Percentiles rank a stretch among this genome's conserved stretches.
These are phyloP conservation scores for Apogon talboti DNA, from an alignment of 2,797 vertebrate genomes.

Conservation along the genomic window DNA sequence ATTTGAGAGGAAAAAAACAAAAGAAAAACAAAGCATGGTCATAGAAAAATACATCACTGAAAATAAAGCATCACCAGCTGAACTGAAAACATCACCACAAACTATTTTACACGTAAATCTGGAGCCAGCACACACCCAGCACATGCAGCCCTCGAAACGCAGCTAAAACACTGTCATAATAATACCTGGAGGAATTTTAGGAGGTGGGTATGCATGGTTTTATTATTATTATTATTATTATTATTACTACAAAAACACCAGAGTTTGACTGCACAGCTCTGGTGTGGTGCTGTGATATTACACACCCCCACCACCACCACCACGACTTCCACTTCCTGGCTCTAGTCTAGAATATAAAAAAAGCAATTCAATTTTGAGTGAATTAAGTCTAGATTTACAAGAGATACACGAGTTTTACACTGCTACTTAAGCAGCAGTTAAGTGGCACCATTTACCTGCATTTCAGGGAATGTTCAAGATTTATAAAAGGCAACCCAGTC, in stretches of 20 bases:
- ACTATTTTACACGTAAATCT: conserved; percentile 79
- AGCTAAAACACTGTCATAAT: conserved; percentile 77
- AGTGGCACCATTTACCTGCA: conserved; percentile 35
- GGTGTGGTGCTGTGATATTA: conserved; percentile 56
- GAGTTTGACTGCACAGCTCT: conserved; percentile 66
- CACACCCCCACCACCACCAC: conserved; percentile 45
- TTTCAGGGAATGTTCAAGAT: conserved; percentile 53
- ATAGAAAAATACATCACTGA: conserved; percentile 82
- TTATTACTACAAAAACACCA: conserved; percentile 59
- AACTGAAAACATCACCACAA: conserved; percentile 83
- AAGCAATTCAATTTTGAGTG: conserved; percentile 32
- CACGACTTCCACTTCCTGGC: conserved; percentile 66
- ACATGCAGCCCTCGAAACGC: conserved; percentile 80
- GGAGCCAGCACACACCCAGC: conserved; percentile 77
- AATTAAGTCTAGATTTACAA: conserved; percentile 30
- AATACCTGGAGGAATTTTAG: conserved; percentile 67
- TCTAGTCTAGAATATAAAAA: conserved; percentile 39
- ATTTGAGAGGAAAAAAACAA: conserved; percentile 75
- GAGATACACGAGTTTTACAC: conserved; percentile 22
- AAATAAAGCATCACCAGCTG: conserved; percentile 81
- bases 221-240: conserved; percentile 50
- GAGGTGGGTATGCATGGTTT: conserved; percentile 57
- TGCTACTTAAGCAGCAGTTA: conserved; percentile 46
- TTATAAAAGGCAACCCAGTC: conserved; percentile 46
- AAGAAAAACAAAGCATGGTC: conserved; percentile 60